A percentile compares a stretch with the other conserved stretches of the same genome.
phyloP scores from a whole-genome alignment of 2,797 vertebrate genomes.

The Eulemur mongoz region DNA sequence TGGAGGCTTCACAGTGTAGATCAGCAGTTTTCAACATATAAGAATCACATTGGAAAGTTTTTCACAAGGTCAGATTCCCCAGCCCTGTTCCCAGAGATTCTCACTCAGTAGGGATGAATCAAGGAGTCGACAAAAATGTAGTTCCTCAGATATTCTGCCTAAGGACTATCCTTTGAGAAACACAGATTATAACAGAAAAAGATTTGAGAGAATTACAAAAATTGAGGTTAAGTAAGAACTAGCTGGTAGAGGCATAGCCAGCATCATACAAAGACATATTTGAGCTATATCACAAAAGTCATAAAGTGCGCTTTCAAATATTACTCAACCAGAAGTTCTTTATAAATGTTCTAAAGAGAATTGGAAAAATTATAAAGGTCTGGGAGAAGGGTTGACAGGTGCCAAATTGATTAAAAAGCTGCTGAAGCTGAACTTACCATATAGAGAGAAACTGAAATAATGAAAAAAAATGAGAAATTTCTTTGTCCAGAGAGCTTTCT shows the following conservation, averaged over 20 bases:
- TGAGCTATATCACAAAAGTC: not conserved
- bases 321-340: not conserved
- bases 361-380: not conserved
- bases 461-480: not conserved
- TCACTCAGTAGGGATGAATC: not conserved
- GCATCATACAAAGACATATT: not conserved
- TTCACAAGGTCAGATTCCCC: not conserved
- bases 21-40: not conserved
- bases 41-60: not conserved
- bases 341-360: not conserved
- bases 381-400: not conserved
- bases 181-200: not conserved
- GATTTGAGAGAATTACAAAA: not conserved
- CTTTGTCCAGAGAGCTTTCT: not conserved
- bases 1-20: not conserved
- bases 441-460: not conserved
- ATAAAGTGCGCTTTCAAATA: not conserved
- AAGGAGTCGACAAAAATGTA: not conserved
- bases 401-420: not conserved
- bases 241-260: not conserved
- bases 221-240: not conserved
- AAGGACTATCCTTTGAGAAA: conserved; percentile 11
- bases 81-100: not conserved
- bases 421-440: not conserved
- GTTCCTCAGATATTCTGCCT: not conserved